Evolutionary conservation across 2,888 invertebrate genomes (phyloP).

Genomic region (Biston betularia): DNA sequence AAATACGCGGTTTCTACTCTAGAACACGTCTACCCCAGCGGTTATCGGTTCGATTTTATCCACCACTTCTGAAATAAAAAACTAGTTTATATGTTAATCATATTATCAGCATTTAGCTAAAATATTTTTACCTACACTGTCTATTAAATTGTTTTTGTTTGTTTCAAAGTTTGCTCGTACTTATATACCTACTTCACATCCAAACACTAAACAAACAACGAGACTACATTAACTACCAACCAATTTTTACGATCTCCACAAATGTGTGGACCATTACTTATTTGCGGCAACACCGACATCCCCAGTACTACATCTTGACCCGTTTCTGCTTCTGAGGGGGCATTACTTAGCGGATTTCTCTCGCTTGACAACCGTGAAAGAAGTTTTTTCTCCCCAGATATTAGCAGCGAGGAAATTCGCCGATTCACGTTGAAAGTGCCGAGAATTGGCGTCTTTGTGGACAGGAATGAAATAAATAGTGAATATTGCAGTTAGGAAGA

Average conservation of each 20-base stretch:
- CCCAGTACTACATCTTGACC: slow-evolving; percentile 70
- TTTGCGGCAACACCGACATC: slow-evolving; percentile 53
- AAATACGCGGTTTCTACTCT: too few relatives aligned
- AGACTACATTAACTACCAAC: slow-evolving; percentile 1
- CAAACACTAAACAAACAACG: slow-evolving; percentile 5
- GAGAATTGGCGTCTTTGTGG: slow-evolving; percentile 39
- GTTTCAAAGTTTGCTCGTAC: not conserved
- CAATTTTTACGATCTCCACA: slow-evolving; percentile 20
- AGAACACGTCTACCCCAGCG: too few relatives aligned
- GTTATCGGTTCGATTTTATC: too few relatives aligned
- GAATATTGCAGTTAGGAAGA: slow-evolving; percentile 1
- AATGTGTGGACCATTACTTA: slow-evolving; percentile 33
- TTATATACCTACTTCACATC: not conserved
- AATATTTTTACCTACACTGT: too few relatives aligned
- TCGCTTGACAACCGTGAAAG: slow-evolving; percentile 65
- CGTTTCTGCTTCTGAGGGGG: slow-evolving; percentile 63
- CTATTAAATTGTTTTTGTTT: too few relatives aligned
- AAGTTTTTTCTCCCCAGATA: slow-evolving; percentile 52
- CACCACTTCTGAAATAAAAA: too few relatives aligned
- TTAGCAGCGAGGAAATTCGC: slow-evolving; percentile 37
- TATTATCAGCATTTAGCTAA: too few relatives aligned
- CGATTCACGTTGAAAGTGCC: slow-evolving; percentile 37
- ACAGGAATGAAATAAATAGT: slow-evolving; percentile 27
- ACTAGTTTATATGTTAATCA: too few relatives aligned
- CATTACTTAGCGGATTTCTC: slow-evolving; percentile 73